Evolutionary conservation across 2,113 vertebrate species (phyloP), one percentile per base, ranked within the genome.

Genomic region (Tenrec ecaudatus): DNA sequence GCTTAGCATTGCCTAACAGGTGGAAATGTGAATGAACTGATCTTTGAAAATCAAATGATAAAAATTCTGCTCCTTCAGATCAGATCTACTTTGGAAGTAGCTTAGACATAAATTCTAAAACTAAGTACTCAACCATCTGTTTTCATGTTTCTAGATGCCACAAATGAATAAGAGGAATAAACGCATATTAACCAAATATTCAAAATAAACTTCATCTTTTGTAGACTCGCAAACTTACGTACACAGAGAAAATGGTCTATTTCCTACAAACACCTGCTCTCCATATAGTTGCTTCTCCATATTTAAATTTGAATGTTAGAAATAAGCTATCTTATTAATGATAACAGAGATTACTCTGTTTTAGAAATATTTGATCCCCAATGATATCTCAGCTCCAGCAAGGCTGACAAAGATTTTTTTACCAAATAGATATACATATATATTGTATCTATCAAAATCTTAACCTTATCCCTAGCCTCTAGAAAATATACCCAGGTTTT

Each of bases 101-200:
- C 33, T 96, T 73, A 73, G 17, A 92, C 6, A 14, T 73, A 92
- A 89, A 40, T 91, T 92, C 53, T 57, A 80, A 88, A 92, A 86
- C 88, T n/a, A 73, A 93, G 82, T 27, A 76, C 90, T 68, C 68
- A 92, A 86, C 2, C 57, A 68, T 73, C 43, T 3, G 33, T 4
- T 94, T 95, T 91, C 73, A 75, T 91, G 80, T 12, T 86, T 88
- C 81, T 90, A 14, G 25, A 25, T 77, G 38, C n/a, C 27, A 71
- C 31, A 84, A 20, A 86, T 43, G 33, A 92, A 89, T 91, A 60
- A 53, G 29, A 82, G 38, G 82, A 89, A 82, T 17, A 33, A 86
- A 87, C 71, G 4, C 47, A 86, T 5, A 62, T 62, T 29, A 94
- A 75, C 75, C 25, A 53, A 90, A 86, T 84, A 91, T 38, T 12